phyloP scores from a whole-genome alignment of 1,140 invertebrate species.

The Calephelis nemesis region DNA sequence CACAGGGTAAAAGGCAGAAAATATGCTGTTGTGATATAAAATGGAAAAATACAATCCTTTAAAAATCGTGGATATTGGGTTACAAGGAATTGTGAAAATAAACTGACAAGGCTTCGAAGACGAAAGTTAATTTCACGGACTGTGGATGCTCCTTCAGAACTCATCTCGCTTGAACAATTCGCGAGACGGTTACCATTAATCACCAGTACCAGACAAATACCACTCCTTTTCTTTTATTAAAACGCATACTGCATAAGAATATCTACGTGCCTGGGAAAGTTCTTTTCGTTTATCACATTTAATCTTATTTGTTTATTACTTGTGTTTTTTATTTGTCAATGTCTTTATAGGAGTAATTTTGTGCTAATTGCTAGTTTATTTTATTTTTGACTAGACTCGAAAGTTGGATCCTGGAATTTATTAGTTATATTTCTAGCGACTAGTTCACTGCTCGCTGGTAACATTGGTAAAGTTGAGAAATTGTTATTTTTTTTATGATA shows the following conservation, averaged over 20 bases:
- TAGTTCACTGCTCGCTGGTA: no score
- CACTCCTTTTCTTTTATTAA: slow-evolving; percentile 47
- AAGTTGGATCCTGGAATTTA: no score
- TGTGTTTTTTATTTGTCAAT: no score
- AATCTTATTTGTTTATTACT: no score
- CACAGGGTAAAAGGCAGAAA: no score
- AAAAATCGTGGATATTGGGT: slow-evolving; percentile 20
- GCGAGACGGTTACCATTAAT: slow-evolving; percentile 61
- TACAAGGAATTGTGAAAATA: slow-evolving; percentile 46
- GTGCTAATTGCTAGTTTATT: no score
- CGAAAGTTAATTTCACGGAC: slow-evolving; percentile 74
- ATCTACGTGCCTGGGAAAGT: neutral
- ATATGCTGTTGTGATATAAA: neutral
- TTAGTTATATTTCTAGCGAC: no score
- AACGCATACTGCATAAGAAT: slow-evolving; percentile 33
- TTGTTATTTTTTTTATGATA: no score
- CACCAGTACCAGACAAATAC: slow-evolving; percentile 56
- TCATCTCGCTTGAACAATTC: slow-evolving; percentile 69
- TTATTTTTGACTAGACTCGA: no score
- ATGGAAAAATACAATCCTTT: neutral
- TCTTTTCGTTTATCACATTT: slow-evolving; percentile 4
- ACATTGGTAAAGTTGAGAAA: no score
- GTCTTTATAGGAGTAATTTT: no score
- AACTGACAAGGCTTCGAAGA: slow-evolving; percentile 57
- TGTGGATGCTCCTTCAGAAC: slow-evolving; percentile 68